Base-by-base conservation (phyloP, 2,888 invertebrate species). In the Cecidostiba fungosa region DNA sequence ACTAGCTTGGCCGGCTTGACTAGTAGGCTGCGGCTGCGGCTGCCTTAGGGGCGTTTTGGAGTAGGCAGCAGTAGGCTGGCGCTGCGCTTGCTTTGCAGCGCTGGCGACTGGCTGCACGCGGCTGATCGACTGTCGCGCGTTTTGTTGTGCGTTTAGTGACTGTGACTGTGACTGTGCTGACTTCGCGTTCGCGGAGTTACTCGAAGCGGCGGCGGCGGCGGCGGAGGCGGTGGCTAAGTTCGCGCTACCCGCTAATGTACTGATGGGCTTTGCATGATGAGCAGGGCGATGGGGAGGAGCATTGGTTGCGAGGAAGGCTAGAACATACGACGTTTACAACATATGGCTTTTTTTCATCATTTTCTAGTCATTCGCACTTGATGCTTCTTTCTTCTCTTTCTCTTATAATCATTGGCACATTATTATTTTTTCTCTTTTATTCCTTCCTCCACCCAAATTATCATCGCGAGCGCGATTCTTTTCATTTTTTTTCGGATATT, bases 251-350 rank as follows among this genome's bases (percentile, higher is more conserved):
- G 86, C 66, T 80, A 85, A 77, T 84, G 86, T 81, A 85, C 88
- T 89, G 87, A 89, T 89, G 91, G 91, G 91, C 92, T 91, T 92
- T 89, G 90, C 91, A 88, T 92, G 92, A 92, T 93, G 92, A 77
- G 86, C 85, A 91, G 93, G 93, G 91, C 93, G 93, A 92, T 93
- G 95, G 95, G 95, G 95, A 94, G 95, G 95, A 94, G 95, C 95
- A 95, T 95, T 95, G 94, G 96, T 96, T 95, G 95, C 95, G 94
- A 96, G 95, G 95, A 95, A 96, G 94, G 96, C 96, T 96, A 96
- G 94, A 96, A 95, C 92, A 93, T 90, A 92, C 89, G 78, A 70
- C 23, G 77, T 36, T n/a, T 73, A 47, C 77, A 36, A 59, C 66
- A 50, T 26, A 62, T 43, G 23, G 54, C 36, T 50, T 54, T 29